phyloP scores from a whole-genome alignment of 1,140 invertebrate species.

The Conopomorpha cramerella region DNA sequence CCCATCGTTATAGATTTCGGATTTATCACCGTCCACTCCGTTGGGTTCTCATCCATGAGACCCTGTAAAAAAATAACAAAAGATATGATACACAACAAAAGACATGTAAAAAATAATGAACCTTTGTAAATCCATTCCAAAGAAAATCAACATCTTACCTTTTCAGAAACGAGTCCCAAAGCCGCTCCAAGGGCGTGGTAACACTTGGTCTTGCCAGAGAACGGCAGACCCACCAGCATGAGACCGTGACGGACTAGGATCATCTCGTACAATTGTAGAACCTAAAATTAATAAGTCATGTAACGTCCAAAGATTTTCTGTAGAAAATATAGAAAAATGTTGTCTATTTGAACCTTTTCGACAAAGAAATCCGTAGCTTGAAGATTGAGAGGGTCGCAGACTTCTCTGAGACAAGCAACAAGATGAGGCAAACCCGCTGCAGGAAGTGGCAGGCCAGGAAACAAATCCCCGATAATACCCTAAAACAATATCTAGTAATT shows the following conservation, averaged over 20 bases:
- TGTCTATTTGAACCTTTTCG: slow-evolving; percentile 68
- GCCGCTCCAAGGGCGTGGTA: slow-evolving; percentile 80
- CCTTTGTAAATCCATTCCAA: no score
- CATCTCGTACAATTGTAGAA: slow-evolving; percentile 90
- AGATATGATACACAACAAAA: no score
- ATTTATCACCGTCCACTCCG: slow-evolving; percentile 91
- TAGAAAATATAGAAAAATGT: no score
- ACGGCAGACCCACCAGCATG: slow-evolving; percentile 91
- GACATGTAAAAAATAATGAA: no score
- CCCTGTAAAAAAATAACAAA: slow-evolving; percentile 48
- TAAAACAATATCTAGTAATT: slow-evolving; percentile 61
- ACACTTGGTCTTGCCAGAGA: slow-evolving; percentile 82
- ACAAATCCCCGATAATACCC: slow-evolving; percentile 91
- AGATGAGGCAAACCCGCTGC: slow-evolving; percentile 64
- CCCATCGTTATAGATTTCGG: slow-evolving; percentile 96
- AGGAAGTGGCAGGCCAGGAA: slow-evolving; percentile 82
- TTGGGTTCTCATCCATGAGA: slow-evolving; percentile 83
- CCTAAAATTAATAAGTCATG: slow-evolving; percentile 13
- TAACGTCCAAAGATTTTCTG: no score
- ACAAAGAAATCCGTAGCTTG: slow-evolving; percentile 84
- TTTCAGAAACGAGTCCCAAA: slow-evolving; percentile 78
- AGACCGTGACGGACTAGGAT: slow-evolving; percentile 89
- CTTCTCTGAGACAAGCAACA: slow-evolving; percentile 63
- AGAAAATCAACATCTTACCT: slow-evolving; percentile 59
- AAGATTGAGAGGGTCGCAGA: slow-evolving; percentile 77